phyloP scores from a whole-genome alignment of 2,797 vertebrate genomes.

The Urosaurus nigricauda region DNA sequence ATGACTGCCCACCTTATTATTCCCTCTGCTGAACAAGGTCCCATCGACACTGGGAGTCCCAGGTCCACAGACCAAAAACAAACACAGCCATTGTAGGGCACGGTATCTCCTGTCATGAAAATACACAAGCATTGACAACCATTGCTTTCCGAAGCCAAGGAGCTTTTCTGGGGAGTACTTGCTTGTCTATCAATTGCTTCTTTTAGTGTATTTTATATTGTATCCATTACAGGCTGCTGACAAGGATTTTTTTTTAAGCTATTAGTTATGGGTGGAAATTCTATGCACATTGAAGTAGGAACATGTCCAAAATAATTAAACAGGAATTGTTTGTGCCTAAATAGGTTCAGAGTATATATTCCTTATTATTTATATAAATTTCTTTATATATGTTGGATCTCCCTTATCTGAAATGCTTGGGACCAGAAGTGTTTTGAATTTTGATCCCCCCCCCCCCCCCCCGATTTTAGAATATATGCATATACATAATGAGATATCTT shows the following conservation, averaged over 20 bases:
- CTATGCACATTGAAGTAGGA: not conserved
- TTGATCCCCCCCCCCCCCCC: too few species aligned
- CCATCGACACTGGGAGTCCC: conserved; percentile 80
- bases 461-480: too few species aligned
- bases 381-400: too few species aligned
- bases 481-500: too few species aligned
- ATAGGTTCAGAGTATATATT: not conserved
- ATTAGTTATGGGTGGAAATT: not conserved
- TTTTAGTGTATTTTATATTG: conserved; percentile 61
- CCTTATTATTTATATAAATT: not conserved
- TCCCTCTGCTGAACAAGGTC: conserved; percentile 85
- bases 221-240: conserved; percentile 59
- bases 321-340: not conserved
- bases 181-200: conserved; percentile 58
- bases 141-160: conserved; percentile 52
- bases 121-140: conserved; percentile 77
- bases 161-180: conserved; percentile 55
- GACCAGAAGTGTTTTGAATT: too few species aligned
- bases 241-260: conserved; percentile 18
- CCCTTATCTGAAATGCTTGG: too few species aligned
- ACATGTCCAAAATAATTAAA: not conserved
- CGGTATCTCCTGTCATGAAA: conserved; percentile 76
- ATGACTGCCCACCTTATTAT: conserved; percentile 93
- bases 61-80: conserved; percentile 86
- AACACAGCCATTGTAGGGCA: conserved; percentile 84